Base-by-base conservation (phyloP, 2,888 invertebrate species). In the Formica aserva region DNA sequence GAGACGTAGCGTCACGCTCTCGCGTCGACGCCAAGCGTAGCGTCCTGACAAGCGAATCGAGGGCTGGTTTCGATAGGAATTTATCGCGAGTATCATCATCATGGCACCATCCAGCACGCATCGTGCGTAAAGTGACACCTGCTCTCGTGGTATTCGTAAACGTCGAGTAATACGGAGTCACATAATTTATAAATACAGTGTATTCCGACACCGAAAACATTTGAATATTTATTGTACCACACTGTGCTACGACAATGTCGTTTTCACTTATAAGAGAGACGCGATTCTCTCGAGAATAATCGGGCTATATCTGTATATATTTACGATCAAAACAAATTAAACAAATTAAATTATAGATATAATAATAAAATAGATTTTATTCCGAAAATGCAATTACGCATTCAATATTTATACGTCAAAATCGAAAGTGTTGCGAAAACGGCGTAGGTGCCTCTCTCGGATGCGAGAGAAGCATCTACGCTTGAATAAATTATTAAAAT, bases 61-160 rank as follows among this genome's bases (percentile, higher is more conserved):
- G 62, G 32, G 26, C 62, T n/a, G 74, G 18, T 45, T 71, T 60
- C 48, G 62, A 60, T 72, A 75, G 81, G 74, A 81, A 72, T 75
- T 81, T 55, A 63, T 72, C 81, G 72, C 52, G 55, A 72, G 62
- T 74, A 60, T 60, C 32, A 38, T 52, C 22, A n/a, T n/a, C 15
- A 4, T 18, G 22, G 57, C 65, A 72, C 4, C 69, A 32, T 71
- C 32, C 71, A 26, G 26, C 32, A 62, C 22, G 60, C 60, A 41
- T 35, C 60, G 22, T 22, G 72, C 67, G 63, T 75, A 86, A 86
- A 60, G 57, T 32, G 78, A 87, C 85, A 76, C 83, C 83, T 65
- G 69, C 74, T 82, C 63, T 86, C 71, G 85, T 57, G 86, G 85
- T 82, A 88, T 86, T 89, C 88, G 87, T 78, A 90, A 89, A 86